phyloP scores from a whole-genome alignment of 2,888 invertebrate genomes.

The Drosophila merina region DNA sequence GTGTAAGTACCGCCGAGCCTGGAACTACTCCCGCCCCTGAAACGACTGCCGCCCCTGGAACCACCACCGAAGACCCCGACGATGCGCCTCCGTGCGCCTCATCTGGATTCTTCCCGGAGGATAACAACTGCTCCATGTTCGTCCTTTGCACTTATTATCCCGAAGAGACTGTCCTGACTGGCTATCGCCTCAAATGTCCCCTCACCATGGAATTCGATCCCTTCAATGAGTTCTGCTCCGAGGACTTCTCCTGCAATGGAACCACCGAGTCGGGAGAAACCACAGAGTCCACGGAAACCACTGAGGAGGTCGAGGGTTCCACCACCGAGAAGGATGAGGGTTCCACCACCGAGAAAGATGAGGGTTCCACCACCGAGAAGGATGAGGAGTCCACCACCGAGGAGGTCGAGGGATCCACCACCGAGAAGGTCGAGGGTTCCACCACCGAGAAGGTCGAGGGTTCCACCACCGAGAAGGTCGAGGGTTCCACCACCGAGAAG shows the following conservation, averaged over 20 bases:
- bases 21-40: slow-evolving; percentile 4
- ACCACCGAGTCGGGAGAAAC: background rate
- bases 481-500: background rate
- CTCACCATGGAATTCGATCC: slow-evolving; percentile 63
- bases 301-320: background rate
- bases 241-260: slow-evolving; percentile 44
- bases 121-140: slow-evolving; percentile 59
- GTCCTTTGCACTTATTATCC: slow-evolving; percentile 51
- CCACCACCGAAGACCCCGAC: slow-evolving; percentile 2
- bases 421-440: background rate
- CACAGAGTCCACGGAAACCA: background rate
- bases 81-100: slow-evolving; percentile 49
- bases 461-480: background rate
- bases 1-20: background rate
- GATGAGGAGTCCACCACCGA: background rate
- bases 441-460: background rate
- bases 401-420: background rate
- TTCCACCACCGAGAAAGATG: background rate
- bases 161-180: background rate
- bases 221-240: slow-evolving; percentile 44
- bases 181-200: slow-evolving; percentile 54
- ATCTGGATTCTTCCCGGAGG: slow-evolving; percentile 61
- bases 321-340: background rate
- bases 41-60: background rate
- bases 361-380: background rate